A percentile compares a stretch with the other conserved stretches of the same genome.
Conservation (phyloP, 2,113 vertebrate genomes). For the Pelusios castaneus region DNA sequence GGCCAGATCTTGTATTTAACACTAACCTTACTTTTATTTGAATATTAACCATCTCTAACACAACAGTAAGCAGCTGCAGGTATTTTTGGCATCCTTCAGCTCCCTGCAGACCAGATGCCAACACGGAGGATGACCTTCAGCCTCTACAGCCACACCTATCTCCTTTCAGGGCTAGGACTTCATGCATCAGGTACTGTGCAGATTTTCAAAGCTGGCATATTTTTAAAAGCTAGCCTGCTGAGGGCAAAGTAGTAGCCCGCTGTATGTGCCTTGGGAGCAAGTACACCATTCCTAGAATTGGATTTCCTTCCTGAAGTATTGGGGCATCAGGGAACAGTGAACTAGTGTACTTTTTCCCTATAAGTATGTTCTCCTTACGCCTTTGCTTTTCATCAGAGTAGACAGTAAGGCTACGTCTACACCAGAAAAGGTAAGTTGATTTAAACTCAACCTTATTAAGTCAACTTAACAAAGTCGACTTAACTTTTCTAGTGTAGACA, state of each 20-base stretch:
- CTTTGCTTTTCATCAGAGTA: neutral
- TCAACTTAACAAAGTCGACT: no score
- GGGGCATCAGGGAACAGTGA: neutral
- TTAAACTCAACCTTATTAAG: no score
- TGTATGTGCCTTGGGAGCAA: neutral
- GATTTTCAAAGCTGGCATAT: no score
- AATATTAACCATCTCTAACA: neutral
- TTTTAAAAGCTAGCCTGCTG: neutral
- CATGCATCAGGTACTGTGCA: neutral
- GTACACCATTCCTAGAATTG: neutral
- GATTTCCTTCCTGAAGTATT: neutral
- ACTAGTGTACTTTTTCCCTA: neutral
- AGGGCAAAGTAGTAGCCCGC: neutral
- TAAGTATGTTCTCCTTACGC: neutral
- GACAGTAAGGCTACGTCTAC: no score
- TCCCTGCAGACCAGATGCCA: neutral
- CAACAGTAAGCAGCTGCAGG: neutral
- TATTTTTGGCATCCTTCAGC: neutral
- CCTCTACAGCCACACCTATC: neutral
- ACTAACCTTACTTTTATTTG: neutral
- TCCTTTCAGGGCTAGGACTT: neutral
- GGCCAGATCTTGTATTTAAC: neutral
- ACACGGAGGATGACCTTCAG: neutral
- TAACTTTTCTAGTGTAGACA: no score
- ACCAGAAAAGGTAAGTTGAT: no score